These are phyloP conservation scores for Frankliniella fusca DNA, from an alignment of 2,888 invertebrate genomes.

Conservation along the genomic window DNA sequence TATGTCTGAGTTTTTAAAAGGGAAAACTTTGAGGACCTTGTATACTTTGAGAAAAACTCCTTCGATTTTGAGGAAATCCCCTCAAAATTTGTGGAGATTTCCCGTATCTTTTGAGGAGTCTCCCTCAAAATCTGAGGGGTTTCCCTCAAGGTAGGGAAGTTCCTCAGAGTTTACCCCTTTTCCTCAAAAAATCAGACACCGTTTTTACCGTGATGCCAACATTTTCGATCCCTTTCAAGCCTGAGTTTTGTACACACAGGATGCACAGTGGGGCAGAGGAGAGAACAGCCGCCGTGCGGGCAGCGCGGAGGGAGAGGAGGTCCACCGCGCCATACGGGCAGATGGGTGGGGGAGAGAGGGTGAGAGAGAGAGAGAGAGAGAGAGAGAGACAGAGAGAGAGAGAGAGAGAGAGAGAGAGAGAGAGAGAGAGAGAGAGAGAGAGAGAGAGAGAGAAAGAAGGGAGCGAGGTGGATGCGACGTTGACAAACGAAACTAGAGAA, in stretches of 20 bases:
- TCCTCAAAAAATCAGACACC: too few species aligned
- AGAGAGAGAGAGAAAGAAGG: not conserved
- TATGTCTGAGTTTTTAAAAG: too few species aligned
- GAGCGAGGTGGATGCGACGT: conserved; percentile 5
- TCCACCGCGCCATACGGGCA: not conserved
- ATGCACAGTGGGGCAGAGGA: not conserved
- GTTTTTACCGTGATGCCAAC: too few species aligned
- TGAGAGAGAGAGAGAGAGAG: not conserved
- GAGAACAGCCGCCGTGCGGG: not conserved
- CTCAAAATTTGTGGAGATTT: too few species aligned
- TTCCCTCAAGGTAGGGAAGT: too few species aligned
- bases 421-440: not conserved
- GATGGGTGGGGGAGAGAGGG: not conserved
- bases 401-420: not conserved
- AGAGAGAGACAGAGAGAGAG: not conserved
- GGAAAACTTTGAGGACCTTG: too few species aligned
- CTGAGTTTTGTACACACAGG: not conserved
- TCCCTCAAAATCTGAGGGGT: too few species aligned
- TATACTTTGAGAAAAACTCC: too few species aligned
- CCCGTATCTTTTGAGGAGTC: too few species aligned
- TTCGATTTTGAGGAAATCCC: too few species aligned
- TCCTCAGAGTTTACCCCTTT: too few species aligned
- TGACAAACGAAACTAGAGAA: conserved; percentile 25
- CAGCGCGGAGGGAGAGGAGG: not conserved
- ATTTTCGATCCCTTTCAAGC: not conserved